Conservation (phyloP, 2,113 vertebrate genomes). For the Eurystomus gularis region DNA sequence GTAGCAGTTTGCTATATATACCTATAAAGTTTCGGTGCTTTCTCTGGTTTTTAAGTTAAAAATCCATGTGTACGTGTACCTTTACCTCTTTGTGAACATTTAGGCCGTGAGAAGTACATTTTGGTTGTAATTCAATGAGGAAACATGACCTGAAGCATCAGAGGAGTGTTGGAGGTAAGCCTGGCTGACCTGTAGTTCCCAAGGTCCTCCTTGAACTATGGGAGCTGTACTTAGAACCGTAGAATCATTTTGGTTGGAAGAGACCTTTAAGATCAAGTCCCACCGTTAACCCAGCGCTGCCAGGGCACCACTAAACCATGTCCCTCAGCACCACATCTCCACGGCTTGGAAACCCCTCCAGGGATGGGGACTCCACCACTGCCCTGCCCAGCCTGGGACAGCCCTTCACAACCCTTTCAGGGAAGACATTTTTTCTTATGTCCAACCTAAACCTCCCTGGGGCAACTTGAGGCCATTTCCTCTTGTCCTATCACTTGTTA, state of each 20-base stretch:
- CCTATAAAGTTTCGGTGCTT: neutral
- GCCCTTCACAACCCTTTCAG: no score
- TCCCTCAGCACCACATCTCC: neutral
- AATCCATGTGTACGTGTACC: neutral
- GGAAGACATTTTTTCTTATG: no score
- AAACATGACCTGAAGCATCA: neutral
- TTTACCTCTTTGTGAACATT: neutral
- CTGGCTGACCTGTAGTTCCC: neutral
- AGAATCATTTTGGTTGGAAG: neutral
- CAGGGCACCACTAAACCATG: neutral
- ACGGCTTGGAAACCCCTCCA: no score
- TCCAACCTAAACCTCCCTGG: no score
- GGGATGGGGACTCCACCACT: no score
- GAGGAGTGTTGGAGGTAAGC: neutral
- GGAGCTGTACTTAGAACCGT: neutral
- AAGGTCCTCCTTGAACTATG: neutral
- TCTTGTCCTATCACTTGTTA: no score
- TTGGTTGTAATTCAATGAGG: neutral
- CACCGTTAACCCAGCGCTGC: no score
- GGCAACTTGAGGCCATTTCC: no score
- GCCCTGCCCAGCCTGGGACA: no score
- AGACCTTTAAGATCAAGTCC: no score
- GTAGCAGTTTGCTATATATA: neutral
- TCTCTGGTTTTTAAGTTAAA: neutral
- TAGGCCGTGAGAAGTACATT: neutral